phyloP scores from a whole-genome alignment of 2,113 vertebrate species.

The Syngnathoides biaculeatus region DNA sequence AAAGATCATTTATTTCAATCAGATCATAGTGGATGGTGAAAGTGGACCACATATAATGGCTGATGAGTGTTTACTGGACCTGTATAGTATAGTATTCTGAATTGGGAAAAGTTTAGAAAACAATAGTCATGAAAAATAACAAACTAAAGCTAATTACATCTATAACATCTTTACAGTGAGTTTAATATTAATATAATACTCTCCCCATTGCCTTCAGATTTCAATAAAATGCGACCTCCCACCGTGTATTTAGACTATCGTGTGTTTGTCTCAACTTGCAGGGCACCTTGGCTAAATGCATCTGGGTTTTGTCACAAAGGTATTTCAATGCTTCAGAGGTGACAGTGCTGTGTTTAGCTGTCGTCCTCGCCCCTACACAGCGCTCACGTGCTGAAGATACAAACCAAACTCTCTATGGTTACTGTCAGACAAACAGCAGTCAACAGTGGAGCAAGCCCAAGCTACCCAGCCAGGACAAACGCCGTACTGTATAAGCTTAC shows the following conservation, averaged over 20 bases:
- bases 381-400: constrained; percentile 51
- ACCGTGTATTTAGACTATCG: not conserved
- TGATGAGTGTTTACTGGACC: no score
- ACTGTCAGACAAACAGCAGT: constrained; percentile 63
- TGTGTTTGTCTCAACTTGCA: constrained; percentile 4
- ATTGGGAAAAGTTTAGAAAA: no score
- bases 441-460: constrained; percentile 43
- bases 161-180: not conserved
- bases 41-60: no score
- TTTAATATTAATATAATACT: not conserved
- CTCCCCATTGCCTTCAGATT: not conserved
- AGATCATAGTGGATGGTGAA: no score
- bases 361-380: constrained; percentile 31
- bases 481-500: constrained; percentile 18
- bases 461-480: constrained; percentile 24
- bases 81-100: no score
- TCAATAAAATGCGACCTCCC: constrained; percentile 5
- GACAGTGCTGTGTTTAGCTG: constrained; percentile 34
- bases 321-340: constrained; percentile 45
- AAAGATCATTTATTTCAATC: no score
- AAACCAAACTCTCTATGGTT: constrained; percentile 54
- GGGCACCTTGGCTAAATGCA: constrained; percentile 21
- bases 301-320: constrained; percentile 40
- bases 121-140: no score
- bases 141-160: no score